Evolutionary conservation across 2,888 invertebrate species (phyloP).

Genomic region (Brachyptera risi): DNA sequence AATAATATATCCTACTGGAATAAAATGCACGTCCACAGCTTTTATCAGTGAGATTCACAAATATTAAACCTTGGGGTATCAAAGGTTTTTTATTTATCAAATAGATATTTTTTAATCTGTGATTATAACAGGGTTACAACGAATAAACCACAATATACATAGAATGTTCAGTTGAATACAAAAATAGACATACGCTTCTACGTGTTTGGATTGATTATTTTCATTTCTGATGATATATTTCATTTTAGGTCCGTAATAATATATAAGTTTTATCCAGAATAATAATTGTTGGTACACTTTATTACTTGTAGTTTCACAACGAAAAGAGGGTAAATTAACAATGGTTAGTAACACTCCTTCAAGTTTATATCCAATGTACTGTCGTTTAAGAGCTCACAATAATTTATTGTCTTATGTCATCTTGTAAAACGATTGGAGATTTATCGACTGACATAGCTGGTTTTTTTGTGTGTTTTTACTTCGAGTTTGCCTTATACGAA

Average conservation of each 20-base stretch:
- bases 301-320: too few species aligned
- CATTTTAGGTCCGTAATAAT: too few species aligned
- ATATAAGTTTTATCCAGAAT: too few species aligned
- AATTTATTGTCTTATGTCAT: background rate
- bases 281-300: too few species aligned
- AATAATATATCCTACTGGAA: background rate
- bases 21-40: background rate
- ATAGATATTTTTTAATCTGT: background rate
- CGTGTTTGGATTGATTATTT: too few species aligned
- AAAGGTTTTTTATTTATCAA: slow-evolving; percentile 17
- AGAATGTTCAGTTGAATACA: too few species aligned
- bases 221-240: too few species aligned
- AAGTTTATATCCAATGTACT: too few species aligned
- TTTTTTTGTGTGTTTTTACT: background rate
- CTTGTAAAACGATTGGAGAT: background rate
- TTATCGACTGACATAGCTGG: background rate
- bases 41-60: background rate
- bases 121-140: slow-evolving; percentile 6
- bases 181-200: too few species aligned
- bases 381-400: background rate
- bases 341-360: too few species aligned
- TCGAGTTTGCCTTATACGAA: background rate
- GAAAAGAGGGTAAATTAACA: too few species aligned
- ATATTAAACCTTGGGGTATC: slow-evolving; percentile 12
- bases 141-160: too few species aligned